A percentile compares a stretch with the other conserved stretches of the same genome.
These are phyloP conservation scores for Uropetala carovei DNA, from an alignment of 2,888 invertebrate species.

Conservation along the genomic window DNA sequence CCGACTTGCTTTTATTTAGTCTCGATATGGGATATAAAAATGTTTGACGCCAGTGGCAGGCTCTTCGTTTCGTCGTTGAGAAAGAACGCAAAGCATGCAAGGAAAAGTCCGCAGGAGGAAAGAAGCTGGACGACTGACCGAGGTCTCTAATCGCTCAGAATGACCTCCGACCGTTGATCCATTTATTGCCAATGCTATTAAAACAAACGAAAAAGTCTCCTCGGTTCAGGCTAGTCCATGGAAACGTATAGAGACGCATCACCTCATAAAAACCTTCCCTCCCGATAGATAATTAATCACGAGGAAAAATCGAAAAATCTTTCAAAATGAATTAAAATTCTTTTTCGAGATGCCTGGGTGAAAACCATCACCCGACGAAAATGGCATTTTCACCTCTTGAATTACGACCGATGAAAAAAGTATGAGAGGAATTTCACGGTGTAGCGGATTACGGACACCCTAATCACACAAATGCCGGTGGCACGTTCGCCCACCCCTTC, in stretches of 20 bases:
- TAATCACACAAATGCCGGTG: not conserved
- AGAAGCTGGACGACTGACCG: not conserved
- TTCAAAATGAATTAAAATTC: not conserved
- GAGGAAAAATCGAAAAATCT: not conserved
- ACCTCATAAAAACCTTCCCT: too few species aligned
- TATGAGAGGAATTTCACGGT: not conserved
- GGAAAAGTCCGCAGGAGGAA: not conserved
- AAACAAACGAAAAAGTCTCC: too few species aligned
- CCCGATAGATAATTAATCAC: too few species aligned
- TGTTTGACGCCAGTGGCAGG: too few species aligned
- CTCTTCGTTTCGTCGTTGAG: too few species aligned
- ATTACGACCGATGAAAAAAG: not conserved
- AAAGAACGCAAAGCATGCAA: too few species aligned
- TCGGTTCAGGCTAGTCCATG: too few species aligned
- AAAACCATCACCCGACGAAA: not conserved
- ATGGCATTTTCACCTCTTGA: not conserved
- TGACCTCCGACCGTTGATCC: slow-evolving; percentile 7
- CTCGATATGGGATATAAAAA: too few species aligned
- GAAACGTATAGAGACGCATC: too few species aligned
- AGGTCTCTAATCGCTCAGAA: not conserved
- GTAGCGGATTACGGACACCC: not conserved
- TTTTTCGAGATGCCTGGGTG: not conserved
- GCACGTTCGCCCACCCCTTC: not conserved
- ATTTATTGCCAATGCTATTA: not conserved
- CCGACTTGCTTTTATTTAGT: too few species aligned